These are phyloP conservation scores for Hypomesus transpacificus DNA, from an alignment of 2,113 vertebrate species.

Conservation along the genomic window DNA sequence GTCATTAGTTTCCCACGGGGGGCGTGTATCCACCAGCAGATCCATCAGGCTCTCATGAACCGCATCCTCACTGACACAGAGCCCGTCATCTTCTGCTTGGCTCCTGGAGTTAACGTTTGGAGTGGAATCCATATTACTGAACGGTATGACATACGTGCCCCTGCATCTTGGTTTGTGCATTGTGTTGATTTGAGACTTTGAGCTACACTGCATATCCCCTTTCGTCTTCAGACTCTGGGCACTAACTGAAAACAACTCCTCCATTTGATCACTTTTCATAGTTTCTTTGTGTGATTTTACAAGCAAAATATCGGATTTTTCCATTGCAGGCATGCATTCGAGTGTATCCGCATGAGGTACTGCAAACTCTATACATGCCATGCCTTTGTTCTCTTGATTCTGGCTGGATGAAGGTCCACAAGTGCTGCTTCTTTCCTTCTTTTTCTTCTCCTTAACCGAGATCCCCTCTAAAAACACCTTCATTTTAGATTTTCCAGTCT, in stretches of 20 bases:
- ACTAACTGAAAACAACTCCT: neutral
- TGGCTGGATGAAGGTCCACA: neutral
- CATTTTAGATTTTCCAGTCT: conserved; percentile 4
- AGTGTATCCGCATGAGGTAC: neutral
- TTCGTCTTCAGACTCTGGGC: neutral
- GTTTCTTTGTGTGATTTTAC: neutral
- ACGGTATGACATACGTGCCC: neutral
- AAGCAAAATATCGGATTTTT: neutral
- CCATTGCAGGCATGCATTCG: neutral
- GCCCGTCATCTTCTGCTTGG: too few species aligned
- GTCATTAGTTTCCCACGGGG: conserved; percentile 50
- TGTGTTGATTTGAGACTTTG: neutral
- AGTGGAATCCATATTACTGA: neutral
- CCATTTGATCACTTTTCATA: neutral
- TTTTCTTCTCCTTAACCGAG: conserved; percentile 13
- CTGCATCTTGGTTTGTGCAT: neutral
- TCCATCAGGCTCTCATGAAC: conserved; percentile 10
- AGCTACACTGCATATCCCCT: neutral
- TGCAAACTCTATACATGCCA: neutral
- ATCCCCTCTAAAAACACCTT: conserved; percentile 16
- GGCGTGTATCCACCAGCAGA: conserved; percentile 52
- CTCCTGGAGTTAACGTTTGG: too few species aligned
- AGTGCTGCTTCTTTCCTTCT: conserved; percentile 2
- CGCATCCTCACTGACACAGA: neutral
- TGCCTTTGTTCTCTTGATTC: neutral